Base-by-base conservation (phyloP, 1,140 invertebrate genomes). In the Zaprionus kolodkinae region DNA sequence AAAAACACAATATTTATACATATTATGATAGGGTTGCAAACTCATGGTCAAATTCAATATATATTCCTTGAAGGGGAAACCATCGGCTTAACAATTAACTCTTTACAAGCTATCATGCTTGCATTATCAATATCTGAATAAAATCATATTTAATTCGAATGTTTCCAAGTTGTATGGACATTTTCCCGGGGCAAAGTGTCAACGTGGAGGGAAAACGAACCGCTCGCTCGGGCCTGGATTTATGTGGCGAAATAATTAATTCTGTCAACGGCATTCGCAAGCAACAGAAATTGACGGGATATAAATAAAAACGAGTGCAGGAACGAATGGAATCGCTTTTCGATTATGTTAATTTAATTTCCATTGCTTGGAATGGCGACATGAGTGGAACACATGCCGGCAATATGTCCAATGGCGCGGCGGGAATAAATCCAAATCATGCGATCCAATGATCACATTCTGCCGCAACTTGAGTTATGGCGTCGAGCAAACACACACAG, bases 181-280 rank as follows among this genome's bases (percentile, higher is more conserved):
- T 40, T 40, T 15, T 45, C 40, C n/a, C n/a, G 6, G n/a, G 40
- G n/a, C 40, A 45, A 17, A 40, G 38, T 74, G 33, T 56, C 74
- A 62, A 30, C 56, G 64, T 30, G 36, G 50, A 6, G 21, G 27
- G 54, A 43, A 60, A 15, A 67, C 61, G 33, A 33, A 33, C 56
- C 57, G 40, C 45, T 57, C 52, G n/a, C n/a, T n/a, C n/a, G n/a
- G 15, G 35, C 63, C 60, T 56, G 73, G 84, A 89, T 88, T 88
- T 88, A 88, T 88, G 84, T 88, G 80, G 84, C 85, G 85, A 89
- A 88, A 89, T 88, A 88, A 88, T 88, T 78, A 88, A 88, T 88
- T 88, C 84, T 84, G 80, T 88, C 84, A 84, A 68, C 80, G 71
- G 61, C 84, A 86, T 77, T 72, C 55, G 79, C 63, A 78, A 60